Evolutionary conservation across 2,797 vertebrate genomes (phyloP), one percentile per base, ranked within the genome.

Genomic region (Anableps anableps): DNA sequence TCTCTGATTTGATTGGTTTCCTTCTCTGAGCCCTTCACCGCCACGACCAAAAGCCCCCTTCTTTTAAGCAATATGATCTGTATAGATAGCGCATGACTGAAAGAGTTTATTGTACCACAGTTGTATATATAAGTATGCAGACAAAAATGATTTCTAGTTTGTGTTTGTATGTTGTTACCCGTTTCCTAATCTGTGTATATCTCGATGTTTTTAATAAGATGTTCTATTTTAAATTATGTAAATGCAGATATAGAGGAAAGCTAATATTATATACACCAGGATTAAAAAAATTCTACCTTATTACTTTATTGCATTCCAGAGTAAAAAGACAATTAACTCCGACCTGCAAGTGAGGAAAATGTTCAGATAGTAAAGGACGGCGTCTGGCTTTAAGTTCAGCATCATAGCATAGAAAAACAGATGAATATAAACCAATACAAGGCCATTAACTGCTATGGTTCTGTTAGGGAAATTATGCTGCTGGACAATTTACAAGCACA

Each of bases 161-260:
- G 98, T 97, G 98, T 99, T 99, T 99, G 97, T 99, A 99, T 97
- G 98, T 99, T 96, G 97, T 99, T 96, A 97, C 97, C 96, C 86
- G 96, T 99, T 99, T 99, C 98, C 97, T 99, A 99, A 98, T 97
- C 96, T 96, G 97, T 99, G 98, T 98, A 99, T 98, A 99, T 97
- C 97, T 99, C 91, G 97, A 98, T 99, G 99, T 99, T 99, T 99
- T 99, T 99, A 99, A 98, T 99, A 98, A 98, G 97, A 99, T 99
- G 97, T 98, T 99, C 97, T 99, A 99, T 99, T 99, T 99, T 99
- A 99, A 99, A 99, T 96, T 93, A 99, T 99, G 97, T 99, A 99
- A 97, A 99, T 99, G 96, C 97, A 98, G 96, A 98, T 97, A 97
- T 98, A 98, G 94, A 95, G 95, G 94, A 96, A 94, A 96, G 95